phyloP scores from a whole-genome alignment of 92 coral and sea anemone species.

The Epizoanthus illoricatus region DNA sequence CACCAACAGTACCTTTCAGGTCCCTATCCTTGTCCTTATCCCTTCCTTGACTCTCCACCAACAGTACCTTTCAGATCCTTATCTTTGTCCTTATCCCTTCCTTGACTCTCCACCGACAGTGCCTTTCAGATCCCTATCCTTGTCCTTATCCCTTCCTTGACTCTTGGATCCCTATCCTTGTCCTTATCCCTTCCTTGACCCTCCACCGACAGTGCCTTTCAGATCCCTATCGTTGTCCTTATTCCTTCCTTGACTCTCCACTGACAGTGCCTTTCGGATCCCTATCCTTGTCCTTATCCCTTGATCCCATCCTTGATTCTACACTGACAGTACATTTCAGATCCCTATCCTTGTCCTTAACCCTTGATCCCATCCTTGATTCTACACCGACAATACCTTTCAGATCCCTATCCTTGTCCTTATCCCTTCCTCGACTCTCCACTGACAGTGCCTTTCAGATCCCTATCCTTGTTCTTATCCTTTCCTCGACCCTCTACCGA shows the following conservation, averaged over 20 bases:
- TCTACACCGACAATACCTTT: not conserved
- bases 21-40: no score
- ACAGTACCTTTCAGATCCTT: no score
- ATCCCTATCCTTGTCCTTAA: constrained; percentile 34
- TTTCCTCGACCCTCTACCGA: not conserved
- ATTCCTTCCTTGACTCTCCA: not conserved
- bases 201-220: no score
- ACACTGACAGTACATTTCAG: not conserved
- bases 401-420: not conserved
- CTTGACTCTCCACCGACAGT: no score
- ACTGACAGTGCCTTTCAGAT: no score
- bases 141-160: no score
- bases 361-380: not conserved
- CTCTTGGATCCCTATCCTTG: no score
- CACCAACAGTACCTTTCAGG: no score
- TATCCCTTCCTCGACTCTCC: not conserved
- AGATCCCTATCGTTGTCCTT: no score
- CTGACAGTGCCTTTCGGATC: not conserved
- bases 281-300: not conserved
- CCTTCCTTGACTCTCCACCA: no score
- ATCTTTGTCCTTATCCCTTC: not conserved
- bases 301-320: not conserved
- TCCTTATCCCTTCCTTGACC: no score
- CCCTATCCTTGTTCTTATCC: not conserved
- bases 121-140: no score